Evolutionary conservation across 1,140 invertebrate genomes (phyloP).

Genomic region (Cyclina sinensis): DNA sequence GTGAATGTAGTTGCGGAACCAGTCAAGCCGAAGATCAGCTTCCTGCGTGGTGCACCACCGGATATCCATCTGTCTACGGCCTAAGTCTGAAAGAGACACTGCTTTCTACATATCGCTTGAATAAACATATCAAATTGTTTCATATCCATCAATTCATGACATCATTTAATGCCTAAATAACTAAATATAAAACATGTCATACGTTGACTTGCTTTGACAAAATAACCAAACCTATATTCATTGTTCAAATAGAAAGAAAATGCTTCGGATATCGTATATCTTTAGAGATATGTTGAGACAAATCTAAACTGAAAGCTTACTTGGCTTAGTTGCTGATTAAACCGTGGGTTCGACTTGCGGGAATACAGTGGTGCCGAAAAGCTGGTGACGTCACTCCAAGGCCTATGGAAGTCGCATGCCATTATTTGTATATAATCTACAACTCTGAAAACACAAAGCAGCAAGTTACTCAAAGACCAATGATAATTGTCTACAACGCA

Average conservation of each 20-base stretch:
- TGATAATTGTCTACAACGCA: no score
- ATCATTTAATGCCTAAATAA: no score
- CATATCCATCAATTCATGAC: no score
- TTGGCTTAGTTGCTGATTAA: constrained; percentile 68
- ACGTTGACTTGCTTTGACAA: no score
- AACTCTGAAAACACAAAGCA: constrained; percentile 91
- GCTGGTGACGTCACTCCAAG: constrained; percentile 95
- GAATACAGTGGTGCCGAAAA: constrained; percentile 83
- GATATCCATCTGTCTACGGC: constrained; percentile 54
- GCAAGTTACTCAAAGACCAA: no score
- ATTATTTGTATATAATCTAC: constrained; percentile 97
- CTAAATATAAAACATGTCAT: no score
- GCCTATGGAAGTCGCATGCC: constrained; percentile 97
- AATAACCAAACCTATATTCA: no score
- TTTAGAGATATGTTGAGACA: no score
- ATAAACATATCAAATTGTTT: no score
- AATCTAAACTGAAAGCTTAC: constrained; percentile 59
- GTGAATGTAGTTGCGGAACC: constrained; percentile 96
- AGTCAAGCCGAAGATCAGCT: constrained; percentile 92
- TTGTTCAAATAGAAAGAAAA: no score
- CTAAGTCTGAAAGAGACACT: constrained; percentile 42
- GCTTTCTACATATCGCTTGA: no score
- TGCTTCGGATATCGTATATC: no score
- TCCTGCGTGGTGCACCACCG: constrained; percentile 37
- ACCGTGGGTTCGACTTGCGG: constrained; percentile 62